phyloP scores from a whole-genome alignment of 2,797 vertebrate species.

The Pseudomugil gertrudae region DNA sequence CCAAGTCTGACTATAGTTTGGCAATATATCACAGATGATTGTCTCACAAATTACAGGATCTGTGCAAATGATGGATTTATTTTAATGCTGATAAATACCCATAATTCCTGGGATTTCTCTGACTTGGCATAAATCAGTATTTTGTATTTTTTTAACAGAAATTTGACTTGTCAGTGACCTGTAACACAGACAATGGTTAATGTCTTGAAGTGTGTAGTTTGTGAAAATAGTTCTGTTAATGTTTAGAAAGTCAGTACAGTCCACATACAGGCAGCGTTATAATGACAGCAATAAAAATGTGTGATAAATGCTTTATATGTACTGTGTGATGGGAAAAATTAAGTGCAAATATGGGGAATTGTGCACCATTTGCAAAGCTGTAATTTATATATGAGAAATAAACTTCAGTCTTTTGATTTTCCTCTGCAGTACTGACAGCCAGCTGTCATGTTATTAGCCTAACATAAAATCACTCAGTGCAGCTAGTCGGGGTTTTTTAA shows the following conservation, averaged over 20 bases:
- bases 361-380: not conserved
- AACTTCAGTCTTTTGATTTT: conserved; percentile 27
- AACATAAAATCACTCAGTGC: conserved; percentile 18
- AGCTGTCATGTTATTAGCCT: conserved; percentile 29
- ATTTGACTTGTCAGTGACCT: too few relatives aligned
- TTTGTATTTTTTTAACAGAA: not conserved
- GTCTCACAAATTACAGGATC: not conserved
- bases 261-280: not conserved
- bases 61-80: not conserved
- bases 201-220: not conserved
- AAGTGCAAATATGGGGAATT: conserved; percentile 2
- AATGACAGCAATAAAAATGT: not conserved
- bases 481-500: conserved; percentile 3
- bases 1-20: conserved; percentile 32
- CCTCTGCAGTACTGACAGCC: conserved; percentile 20
- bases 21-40: conserved; percentile 20
- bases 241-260: not conserved
- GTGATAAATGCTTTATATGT: not conserved
- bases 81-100: not conserved
- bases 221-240: not conserved
- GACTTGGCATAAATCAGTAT: not conserved
- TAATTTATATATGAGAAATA: conserved; percentile 28
- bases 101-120: not conserved
- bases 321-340: not conserved
- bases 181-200: not conserved